These are phyloP conservation scores for Ephydatia muelleri DNA, from an alignment of 37 sponge, comb jelly and placozoan species.

Conservation along the genomic window DNA sequence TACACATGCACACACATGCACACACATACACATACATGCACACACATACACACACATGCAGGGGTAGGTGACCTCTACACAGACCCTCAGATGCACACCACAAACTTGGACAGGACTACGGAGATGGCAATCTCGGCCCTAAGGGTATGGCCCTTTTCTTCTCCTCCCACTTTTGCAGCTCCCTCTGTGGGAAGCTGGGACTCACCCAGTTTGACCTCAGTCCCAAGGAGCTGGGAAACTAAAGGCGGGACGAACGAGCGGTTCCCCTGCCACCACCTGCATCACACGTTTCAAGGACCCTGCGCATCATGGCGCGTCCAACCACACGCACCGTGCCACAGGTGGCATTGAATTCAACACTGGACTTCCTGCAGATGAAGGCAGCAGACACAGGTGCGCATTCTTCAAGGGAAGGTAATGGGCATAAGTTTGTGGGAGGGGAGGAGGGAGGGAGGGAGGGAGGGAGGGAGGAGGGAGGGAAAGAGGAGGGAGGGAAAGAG, in stretches of 20 bases:
- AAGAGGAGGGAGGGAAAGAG: too few relatives aligned
- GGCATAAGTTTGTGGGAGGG: not conserved
- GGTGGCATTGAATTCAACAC: too few relatives aligned
- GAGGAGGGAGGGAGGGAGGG: too few relatives aligned
- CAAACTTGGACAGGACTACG: too few relatives aligned
- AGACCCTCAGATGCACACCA: slow-evolving; percentile 97
- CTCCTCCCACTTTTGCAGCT: slow-evolving; percentile 83
- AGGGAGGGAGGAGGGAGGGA: too few relatives aligned
- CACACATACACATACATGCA: too few relatives aligned
- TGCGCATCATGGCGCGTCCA: not conserved
- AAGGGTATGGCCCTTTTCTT: slow-evolving; percentile 95
- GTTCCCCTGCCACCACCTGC: slow-evolving; percentile 35
- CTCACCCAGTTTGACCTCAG: slow-evolving; percentile 76
- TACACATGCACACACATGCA: too few relatives aligned
- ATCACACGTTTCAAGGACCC: not conserved
- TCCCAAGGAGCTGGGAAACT: slow-evolving; percentile 37
- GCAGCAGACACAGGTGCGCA: too few relatives aligned
- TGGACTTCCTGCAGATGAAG: not conserved
- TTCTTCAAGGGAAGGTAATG: too few relatives aligned
- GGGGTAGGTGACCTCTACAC: slow-evolving; percentile 95
- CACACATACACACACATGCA: too few relatives aligned
- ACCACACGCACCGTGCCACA: not conserved
- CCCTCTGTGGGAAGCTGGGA: slow-evolving; percentile 70
- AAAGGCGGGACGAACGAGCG: slow-evolving; percentile 16
- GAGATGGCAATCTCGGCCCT: slow-evolving; percentile 82